These are phyloP conservation scores for Shargacucullia verbasci DNA, from an alignment of 2,888 invertebrate species.

Conservation along the genomic window DNA sequence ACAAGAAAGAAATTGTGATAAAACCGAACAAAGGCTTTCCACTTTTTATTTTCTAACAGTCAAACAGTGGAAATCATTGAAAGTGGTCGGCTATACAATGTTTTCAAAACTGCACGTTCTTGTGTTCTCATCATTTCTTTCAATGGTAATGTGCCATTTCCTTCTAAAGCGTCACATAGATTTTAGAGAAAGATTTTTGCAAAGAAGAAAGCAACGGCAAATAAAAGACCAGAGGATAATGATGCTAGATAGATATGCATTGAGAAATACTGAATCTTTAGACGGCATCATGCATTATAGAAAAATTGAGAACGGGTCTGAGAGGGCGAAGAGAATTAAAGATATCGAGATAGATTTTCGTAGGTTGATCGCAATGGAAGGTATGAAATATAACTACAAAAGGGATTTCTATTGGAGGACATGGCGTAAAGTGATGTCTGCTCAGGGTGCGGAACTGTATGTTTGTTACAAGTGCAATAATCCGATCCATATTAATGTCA, in stretches of 20 bases:
- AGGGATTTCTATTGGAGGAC: slow-evolving; percentile 76
- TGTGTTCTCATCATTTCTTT: slow-evolving; percentile 1
- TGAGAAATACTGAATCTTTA: slow-evolving; percentile 57
- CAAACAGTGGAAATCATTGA: slow-evolving; percentile 14
- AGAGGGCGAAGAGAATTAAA: slow-evolving; percentile 38
- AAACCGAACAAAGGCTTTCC: slow-evolving; percentile 13
- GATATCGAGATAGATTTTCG: slow-evolving; percentile 66
- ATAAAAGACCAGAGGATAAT: slow-evolving; percentile 42
- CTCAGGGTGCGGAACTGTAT: slow-evolving; percentile 50
- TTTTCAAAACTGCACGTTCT: slow-evolving; percentile 2
- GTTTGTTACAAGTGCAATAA: slow-evolving; percentile 70
- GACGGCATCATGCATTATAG: slow-evolving; percentile 65
- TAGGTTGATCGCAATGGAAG: slow-evolving; percentile 66
- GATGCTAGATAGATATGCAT: slow-evolving; percentile 36
- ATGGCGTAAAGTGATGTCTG: slow-evolving; percentile 66
- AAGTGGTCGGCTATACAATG: slow-evolving; percentile 33
- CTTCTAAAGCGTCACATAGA: slow-evolving; percentile 22
- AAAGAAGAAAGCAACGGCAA: slow-evolving; percentile 45
- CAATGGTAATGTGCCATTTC: slow-evolving; percentile 8
- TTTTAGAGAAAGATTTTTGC: slow-evolving; percentile 55
- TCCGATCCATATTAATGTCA: slow-evolving; percentile 51
- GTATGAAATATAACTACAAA: slow-evolving; percentile 70
- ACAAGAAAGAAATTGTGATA: background rate
- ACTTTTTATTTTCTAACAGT: background rate
- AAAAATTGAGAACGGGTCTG: slow-evolving; percentile 27